phyloP scores from a whole-genome alignment of 2,797 vertebrate species.

The Lateolabrax maculatus region DNA sequence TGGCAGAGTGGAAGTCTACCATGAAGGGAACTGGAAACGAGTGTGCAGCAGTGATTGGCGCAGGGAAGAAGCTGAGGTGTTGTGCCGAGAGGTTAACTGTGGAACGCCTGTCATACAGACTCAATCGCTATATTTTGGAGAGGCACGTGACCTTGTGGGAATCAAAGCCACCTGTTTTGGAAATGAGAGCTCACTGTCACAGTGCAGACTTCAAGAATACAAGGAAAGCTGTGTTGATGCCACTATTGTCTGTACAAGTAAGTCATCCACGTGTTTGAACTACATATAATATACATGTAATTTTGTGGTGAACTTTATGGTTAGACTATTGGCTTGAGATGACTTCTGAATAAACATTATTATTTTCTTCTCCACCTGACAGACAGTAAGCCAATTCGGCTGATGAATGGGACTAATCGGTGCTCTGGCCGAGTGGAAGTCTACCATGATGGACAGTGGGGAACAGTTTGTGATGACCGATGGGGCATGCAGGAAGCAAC shows the following conservation, averaged over 20 bases:
- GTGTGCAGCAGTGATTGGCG: conserved; percentile 68
- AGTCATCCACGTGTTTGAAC: conserved; percentile 19
- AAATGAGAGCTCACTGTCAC: conserved; percentile 71
- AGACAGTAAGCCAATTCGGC: conserved; percentile 68
- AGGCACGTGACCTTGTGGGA: not conserved
- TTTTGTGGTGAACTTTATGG: not conserved
- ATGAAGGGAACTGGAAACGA: conserved; percentile 59
- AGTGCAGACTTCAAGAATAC: conserved; percentile 51
- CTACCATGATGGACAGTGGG: conserved; percentile 73
- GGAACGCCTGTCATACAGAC: conserved; percentile 23
- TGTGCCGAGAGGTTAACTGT: conserved; percentile 77
- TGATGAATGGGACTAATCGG: conserved; percentile 70
- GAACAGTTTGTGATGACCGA: conserved; percentile 77
- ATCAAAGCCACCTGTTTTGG: conserved; percentile 70
- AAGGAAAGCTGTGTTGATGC: conserved; percentile 61
- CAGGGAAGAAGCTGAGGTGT: conserved; percentile 43
- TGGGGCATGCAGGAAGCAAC: conserved; percentile 77
- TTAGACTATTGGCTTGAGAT: not conserved
- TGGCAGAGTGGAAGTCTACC: conserved; percentile 69
- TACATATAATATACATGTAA: not conserved
- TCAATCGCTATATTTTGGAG: conserved; percentile 44
- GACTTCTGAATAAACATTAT: not conserved
- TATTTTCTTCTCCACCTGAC: conserved; percentile 1
- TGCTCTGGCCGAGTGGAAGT: conserved; percentile 83
- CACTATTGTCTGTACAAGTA: conserved; percentile 66